These are phyloP conservation scores for Oreochromis spilurus DNA, from an alignment of 2,113 vertebrate genomes.

Conservation along the genomic window DNA sequence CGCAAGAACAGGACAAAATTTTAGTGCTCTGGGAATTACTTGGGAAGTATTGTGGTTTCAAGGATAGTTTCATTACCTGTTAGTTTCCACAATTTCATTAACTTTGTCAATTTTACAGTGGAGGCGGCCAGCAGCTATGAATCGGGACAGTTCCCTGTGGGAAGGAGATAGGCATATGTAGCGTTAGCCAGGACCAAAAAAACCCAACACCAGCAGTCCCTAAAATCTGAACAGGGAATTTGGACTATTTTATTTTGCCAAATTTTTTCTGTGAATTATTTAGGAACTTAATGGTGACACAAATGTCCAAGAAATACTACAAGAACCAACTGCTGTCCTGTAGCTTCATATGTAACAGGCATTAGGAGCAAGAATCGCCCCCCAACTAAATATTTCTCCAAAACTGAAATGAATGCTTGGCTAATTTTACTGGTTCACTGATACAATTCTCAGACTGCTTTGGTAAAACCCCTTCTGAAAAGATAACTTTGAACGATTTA, in stretches of 20 bases:
- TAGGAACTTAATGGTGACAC: background rate
- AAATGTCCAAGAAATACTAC: background rate
- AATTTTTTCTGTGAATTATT: background rate
- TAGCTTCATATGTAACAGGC: background rate
- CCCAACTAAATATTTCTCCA: background rate
- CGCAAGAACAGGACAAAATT: background rate
- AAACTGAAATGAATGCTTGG: background rate
- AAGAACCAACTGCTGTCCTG: background rate
- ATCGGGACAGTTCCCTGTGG: slow-evolving; percentile 91
- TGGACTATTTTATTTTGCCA: background rate
- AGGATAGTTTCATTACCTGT: slow-evolving; percentile 79
- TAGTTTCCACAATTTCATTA: slow-evolving; percentile 98
- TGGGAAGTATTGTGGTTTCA: fast-evolving
- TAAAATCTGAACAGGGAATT: background rate
- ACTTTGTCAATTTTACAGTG: slow-evolving; percentile 99
- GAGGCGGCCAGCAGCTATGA: slow-evolving; percentile 93
- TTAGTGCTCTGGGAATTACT: background rate
- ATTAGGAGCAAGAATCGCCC: background rate
- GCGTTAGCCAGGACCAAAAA: background rate
- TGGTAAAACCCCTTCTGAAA: background rate
- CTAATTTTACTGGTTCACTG: background rate
- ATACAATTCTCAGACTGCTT: background rate
- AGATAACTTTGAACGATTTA: background rate
- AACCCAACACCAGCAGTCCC: background rate
- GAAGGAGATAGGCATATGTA: background rate